These are phyloP conservation scores for Atlantisia rogersi DNA, from an alignment of 2,113 vertebrate genomes.

Conservation along the genomic window DNA sequence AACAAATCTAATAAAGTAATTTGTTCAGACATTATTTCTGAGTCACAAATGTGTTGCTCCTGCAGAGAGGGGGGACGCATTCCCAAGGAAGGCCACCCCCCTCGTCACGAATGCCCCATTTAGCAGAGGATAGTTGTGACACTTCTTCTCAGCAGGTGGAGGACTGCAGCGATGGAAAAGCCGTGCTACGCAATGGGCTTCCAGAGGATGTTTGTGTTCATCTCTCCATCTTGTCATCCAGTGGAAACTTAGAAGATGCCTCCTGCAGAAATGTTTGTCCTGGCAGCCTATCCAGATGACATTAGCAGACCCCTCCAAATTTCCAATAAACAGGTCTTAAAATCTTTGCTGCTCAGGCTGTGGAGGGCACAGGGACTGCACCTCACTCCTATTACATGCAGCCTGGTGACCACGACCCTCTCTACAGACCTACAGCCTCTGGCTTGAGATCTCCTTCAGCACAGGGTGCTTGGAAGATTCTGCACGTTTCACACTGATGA, in stretches of 20 bases:
- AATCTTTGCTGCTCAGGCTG: neutral
- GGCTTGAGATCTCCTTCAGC: neutral
- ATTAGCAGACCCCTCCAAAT: neutral
- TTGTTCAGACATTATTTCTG: neutral
- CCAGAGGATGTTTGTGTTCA: rapidly evolving
- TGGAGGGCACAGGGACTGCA: neutral
- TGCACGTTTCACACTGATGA: neutral
- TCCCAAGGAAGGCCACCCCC: neutral
- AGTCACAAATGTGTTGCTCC: neutral
- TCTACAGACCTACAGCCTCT: neutral
- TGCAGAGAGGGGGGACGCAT: rapidly evolving
- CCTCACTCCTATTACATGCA: neutral
- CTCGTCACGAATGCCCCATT: neutral
- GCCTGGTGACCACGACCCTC: rapidly evolving
- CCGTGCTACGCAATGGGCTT: neutral
- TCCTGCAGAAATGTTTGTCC: neutral
- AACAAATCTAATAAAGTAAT: neutral
- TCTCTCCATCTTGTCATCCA: rapidly evolving
- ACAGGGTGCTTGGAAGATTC: neutral
- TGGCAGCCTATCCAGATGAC: neutral
- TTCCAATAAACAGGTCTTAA: neutral
- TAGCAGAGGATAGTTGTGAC: neutral
- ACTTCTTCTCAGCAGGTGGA: neutral
- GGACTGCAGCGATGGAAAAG: neutral
- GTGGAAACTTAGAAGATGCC: neutral